These are phyloP conservation scores for Seira sanloemensis DNA, from an alignment of 2,888 invertebrate genomes.

Conservation along the genomic window DNA sequence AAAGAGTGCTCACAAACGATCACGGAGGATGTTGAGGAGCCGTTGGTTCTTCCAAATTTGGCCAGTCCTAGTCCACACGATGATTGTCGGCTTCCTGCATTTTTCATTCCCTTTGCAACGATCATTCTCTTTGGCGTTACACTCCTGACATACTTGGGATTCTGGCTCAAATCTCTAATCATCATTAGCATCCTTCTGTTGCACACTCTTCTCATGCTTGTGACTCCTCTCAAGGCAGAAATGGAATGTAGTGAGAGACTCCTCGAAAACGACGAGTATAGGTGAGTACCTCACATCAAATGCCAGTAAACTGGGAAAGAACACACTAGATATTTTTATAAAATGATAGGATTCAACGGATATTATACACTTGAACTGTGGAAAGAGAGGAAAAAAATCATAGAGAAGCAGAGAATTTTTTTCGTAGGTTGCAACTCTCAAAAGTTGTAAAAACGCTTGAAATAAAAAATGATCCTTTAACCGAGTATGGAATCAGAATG, in stretches of 20 bases:
- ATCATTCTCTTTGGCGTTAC: constrained; percentile 83
- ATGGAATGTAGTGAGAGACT: constrained; percentile 71
- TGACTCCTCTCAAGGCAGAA: constrained; percentile 66
- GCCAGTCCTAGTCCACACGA: constrained; percentile 62
- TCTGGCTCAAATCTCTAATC: constrained; percentile 82
- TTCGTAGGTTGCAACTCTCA: background rate
- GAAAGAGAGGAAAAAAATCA: background rate
- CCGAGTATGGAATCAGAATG: no score
- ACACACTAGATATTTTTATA: background rate
- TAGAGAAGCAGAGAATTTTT: background rate
- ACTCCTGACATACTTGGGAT: constrained; percentile 84
- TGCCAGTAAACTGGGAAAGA: background rate
- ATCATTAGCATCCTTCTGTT: constrained; percentile 80
- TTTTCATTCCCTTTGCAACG: constrained; percentile 84
- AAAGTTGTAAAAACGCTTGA: background rate
- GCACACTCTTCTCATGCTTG: constrained; percentile 74
- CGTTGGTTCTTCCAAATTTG: constrained; percentile 69
- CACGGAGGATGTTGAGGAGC: constrained; percentile 64
- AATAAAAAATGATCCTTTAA: no score
- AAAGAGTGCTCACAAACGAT: constrained; percentile 54
- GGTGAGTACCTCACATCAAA: constrained; percentile 47
- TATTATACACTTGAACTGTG: background rate
- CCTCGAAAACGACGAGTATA: constrained; percentile 53
- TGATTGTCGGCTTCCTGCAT: constrained; percentile 83
- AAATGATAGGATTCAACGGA: background rate